Percentiles rank a stretch among this genome's conserved stretches.
Conservation (phyloP, 2,888 invertebrate genomes). For the Troides helena region DNA sequence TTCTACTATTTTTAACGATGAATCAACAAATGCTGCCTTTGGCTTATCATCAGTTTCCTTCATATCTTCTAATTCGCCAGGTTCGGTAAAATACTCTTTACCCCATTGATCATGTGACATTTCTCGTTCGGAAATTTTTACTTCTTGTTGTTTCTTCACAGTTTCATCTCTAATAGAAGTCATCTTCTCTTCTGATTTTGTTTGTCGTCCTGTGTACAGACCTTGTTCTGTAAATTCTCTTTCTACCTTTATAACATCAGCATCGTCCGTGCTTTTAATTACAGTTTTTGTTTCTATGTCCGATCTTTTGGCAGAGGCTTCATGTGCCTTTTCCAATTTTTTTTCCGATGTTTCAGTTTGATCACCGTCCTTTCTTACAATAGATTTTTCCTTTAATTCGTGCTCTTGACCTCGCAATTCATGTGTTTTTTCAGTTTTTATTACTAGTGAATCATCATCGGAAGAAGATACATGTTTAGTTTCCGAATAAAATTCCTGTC, state of each 20-base stretch:
- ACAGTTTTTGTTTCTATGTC: constrained; percentile 74
- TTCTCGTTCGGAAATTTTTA: constrained; percentile 77
- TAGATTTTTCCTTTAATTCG: constrained; percentile 73
- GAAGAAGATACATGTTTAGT: constrained; percentile 75
- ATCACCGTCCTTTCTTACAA: constrained; percentile 66
- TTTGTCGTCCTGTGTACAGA: constrained; percentile 68
- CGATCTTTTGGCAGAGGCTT: constrained; percentile 71
- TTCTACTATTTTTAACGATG: constrained; percentile 67
- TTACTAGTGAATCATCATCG: constrained; percentile 71
- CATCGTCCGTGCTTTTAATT: constrained; percentile 67
- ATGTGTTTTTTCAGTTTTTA: constrained; percentile 72
- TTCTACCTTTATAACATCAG: constrained; percentile 65
- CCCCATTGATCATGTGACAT: constrained; percentile 78
- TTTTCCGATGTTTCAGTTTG: constrained; percentile 76
- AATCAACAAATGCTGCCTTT: constrained; percentile 68
- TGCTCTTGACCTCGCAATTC: constrained; percentile 75
- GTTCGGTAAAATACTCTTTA: constrained; percentile 76
- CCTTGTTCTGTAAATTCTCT: constrained; percentile 72
- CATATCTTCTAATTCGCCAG: constrained; percentile 70
- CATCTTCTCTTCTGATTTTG: constrained; percentile 74
- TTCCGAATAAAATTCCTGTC: constrained; percentile 72
- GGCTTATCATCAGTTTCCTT: constrained; percentile 69
- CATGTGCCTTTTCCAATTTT: constrained; percentile 76
- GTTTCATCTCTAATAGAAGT: constrained; percentile 75
- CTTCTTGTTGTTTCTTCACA: constrained; percentile 70